phyloP scores from a whole-genome alignment of 2,888 invertebrate genomes.

The Cataglyphis rosenhaueri region DNA sequence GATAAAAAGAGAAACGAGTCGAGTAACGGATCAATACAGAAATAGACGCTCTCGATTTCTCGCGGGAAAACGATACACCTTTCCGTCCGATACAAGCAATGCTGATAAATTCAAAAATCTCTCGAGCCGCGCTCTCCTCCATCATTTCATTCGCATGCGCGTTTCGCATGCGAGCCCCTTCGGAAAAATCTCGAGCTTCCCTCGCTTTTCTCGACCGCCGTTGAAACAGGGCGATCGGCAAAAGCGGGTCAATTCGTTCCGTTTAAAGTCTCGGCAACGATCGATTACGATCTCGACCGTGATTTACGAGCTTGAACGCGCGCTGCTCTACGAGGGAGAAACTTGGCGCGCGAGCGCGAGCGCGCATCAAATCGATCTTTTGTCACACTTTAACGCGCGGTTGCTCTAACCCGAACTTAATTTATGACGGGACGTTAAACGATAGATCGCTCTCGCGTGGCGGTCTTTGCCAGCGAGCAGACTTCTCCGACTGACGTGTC shows the following conservation, averaged over 20 bases:
- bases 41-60: neutral
- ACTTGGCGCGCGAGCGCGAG: conserved; percentile 42
- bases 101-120: neutral
- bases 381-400: conserved; percentile 57
- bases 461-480: conserved; percentile 23
- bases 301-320: conserved; percentile 66
- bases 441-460: conserved; percentile 8
- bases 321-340: conserved; percentile 61
- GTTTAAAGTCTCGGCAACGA: conserved; percentile 56
- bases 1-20: conserved; percentile 7
- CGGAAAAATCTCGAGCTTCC: conserved; percentile 21
- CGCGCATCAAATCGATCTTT: conserved; percentile 53
- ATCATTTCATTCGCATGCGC: neutral
- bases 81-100: neutral
- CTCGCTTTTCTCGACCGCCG: conserved; percentile 5
- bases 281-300: conserved; percentile 70
- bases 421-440: conserved; percentile 33
- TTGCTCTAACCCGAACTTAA: conserved; percentile 32
- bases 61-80: neutral
- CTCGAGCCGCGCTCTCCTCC: conserved; percentile 1
- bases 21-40: neutral
- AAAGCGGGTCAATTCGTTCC: conserved; percentile 68
- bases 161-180: conserved; percentile 2
- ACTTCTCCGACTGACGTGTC: conserved; percentile 15
- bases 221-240: conserved; percentile 60